A percentile compares a stretch with the other conserved stretches of the same genome.
Conservation (phyloP, 2,888 invertebrate species). For the Notodonta ziczac region DNA sequence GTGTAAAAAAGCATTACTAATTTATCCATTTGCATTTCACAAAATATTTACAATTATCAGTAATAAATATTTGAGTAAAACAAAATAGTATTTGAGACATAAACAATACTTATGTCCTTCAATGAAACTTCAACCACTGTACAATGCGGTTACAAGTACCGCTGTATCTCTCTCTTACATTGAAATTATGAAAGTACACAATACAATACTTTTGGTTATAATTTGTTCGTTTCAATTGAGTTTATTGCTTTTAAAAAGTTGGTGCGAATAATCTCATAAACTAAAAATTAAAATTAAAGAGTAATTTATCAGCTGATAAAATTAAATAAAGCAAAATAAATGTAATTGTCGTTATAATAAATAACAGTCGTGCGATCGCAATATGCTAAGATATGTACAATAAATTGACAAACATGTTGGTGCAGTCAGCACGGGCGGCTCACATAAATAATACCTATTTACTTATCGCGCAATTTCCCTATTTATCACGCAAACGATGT, state of each 20-base stretch:
- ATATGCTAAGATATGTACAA: conserved; percentile 56
- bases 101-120: conserved; percentile 29
- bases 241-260: conserved; percentile 9
- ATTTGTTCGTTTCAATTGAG: too few relatives aligned
- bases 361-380: conserved; percentile 43
- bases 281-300: neutral
- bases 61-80: conserved; percentile 46
- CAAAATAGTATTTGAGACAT: conserved; percentile 41
- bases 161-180: too few relatives aligned
- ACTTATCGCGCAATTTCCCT: too few relatives aligned
- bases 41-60: conserved; percentile 53
- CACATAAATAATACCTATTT: neutral
- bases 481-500: too few relatives aligned
- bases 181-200: too few relatives aligned
- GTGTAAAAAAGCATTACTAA: conserved; percentile 69
- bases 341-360: conserved; percentile 34
- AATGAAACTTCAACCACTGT: conserved; percentile 21
- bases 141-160: too few relatives aligned
- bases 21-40: conserved; percentile 60
- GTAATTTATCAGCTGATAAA: too few relatives aligned
- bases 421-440: conserved; percentile 39
- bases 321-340: conserved; percentile 29
- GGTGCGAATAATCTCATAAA: neutral
- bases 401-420: conserved; percentile 52
- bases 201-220: too few relatives aligned